Evolutionary conservation across 1,140 invertebrate species (phyloP), one percentile per base, ranked within the genome.

Genomic region (Polypedilum pembai): DNA sequence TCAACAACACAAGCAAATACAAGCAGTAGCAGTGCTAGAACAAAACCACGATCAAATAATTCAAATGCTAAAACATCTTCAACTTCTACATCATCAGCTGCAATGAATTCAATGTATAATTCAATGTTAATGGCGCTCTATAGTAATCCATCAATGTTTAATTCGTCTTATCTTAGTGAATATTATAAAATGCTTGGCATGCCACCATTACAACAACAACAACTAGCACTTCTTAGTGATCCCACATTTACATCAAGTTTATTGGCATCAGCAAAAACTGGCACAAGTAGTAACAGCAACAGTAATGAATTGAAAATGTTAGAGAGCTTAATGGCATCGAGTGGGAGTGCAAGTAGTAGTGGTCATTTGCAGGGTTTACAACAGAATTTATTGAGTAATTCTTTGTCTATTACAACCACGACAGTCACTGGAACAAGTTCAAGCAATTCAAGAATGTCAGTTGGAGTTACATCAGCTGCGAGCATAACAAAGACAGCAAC

Each of bases 381-480:
- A 21, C 65, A 69, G 4, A 69, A 69, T 69, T 8, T 69, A 20
- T 8, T 69, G 17, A 69, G 65, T 21, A 69, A 69, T 69, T 69
- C 65, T 10, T 5, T 69, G 8, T 69, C 65, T 8, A 69, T 69
- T 20, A 69, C 65, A 3, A 69, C 65, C 17, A 69, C 65, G 0
- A 20, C 65, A 69, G 20, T 69, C 7, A 69, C 65, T 8, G 8
- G n/a, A 69, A 69, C 65, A 69, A 69, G 17, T 8, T 8, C 65
- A 69, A 69, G 65, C 20, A 20, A 69, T 7, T 56, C 10, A 56
- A 69, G 20, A 69, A 69, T 69, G 45, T 56, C 45, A 56, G 4
- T 56, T n/a, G 45, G 45, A 56, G 8, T 7, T 18, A 8, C 65
- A n/a, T 18, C 17, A 18, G 20, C 7, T 7, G 17, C 65, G 12